A percentile compares a stretch with the other conserved stretches of the same genome.
Evolutionary conservation across 2,797 vertebrate genomes (phyloP).

Genomic region (Lacerta bilineata): DNA sequence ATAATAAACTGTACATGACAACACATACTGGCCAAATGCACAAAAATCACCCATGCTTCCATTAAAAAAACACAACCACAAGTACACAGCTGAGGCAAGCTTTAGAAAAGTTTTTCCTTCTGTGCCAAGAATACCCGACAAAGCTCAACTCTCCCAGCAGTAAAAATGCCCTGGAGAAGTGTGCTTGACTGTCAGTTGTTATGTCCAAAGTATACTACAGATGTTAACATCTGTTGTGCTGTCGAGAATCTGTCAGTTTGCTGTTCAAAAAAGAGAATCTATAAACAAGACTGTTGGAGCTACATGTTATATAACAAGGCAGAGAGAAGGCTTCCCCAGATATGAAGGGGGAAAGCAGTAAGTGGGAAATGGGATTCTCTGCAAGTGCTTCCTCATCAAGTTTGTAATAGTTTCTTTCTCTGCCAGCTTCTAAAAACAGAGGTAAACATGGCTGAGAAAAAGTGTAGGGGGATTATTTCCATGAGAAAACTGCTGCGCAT

Average conservation of each 20-base stretch:
- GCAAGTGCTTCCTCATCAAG: not conserved
- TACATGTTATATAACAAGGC: not conserved
- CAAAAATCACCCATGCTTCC: not conserved
- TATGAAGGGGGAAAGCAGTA: not conserved
- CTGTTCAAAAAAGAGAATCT: not conserved
- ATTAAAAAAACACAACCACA: not conserved
- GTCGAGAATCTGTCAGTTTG: not conserved
- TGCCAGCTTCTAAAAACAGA: not conserved
- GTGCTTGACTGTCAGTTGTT: not conserved
- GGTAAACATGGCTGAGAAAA: not conserved
- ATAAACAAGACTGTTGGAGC: not conserved
- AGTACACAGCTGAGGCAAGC: not conserved
- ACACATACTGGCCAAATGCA: not conserved
- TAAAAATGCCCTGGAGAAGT: not conserved
- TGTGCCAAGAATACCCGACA: not conserved
- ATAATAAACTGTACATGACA: not conserved
- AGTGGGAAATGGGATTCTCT: not conserved
- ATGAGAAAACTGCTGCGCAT: not conserved
- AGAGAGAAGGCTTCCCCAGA: not conserved
- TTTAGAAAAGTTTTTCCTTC: not conserved
- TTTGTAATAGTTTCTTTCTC: not conserved
- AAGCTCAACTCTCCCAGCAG: not conserved
- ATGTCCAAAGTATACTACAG: not conserved
- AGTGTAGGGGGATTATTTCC: no score
- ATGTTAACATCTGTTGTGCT: conserved; percentile 4